Evolutionary conservation across 2,797 vertebrate genomes (phyloP).

Genomic region (Mus caroli): DNA sequence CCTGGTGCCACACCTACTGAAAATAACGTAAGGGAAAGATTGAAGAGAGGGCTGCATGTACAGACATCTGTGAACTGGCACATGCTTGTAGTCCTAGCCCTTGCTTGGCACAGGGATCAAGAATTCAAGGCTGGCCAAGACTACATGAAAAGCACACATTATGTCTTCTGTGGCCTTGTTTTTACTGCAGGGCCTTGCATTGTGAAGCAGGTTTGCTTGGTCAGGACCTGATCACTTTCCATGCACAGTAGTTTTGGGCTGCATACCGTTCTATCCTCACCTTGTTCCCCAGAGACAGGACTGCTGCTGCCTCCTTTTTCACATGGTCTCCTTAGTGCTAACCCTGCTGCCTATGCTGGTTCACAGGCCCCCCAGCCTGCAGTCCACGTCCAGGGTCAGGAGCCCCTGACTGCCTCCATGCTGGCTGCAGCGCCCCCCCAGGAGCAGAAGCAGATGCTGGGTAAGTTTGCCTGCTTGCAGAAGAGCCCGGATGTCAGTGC

Average conservation of each 20-base stretch:
- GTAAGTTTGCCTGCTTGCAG: conserved; percentile 86
- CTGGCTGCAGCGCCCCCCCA: conserved; percentile 98
- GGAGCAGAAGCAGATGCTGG: conserved; percentile 99
- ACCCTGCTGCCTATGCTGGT: conserved; percentile 1
- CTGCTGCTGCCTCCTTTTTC: background rate
- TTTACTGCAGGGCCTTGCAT: background rate
- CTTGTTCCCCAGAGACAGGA: background rate
- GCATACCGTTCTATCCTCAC: background rate
- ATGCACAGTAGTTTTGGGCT: background rate
- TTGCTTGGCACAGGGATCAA: background rate
- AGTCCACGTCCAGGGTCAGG: conserved; percentile 98
- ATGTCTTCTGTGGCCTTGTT: background rate
- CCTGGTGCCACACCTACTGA: background rate
- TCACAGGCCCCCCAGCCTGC: conserved; percentile 94
- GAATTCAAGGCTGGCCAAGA: background rate
- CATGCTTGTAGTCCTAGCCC: background rate
- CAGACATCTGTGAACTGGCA: no score
- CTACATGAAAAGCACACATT: background rate
- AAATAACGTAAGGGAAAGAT: background rate
- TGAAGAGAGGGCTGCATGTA: background rate
- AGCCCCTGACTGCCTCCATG: conserved; percentile 98
- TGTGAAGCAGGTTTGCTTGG: background rate
- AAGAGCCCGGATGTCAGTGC: no score
- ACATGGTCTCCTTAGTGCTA: background rate
- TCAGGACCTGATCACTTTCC: background rate